Evolutionary conservation across 2,113 vertebrate genomes (phyloP).

Genomic region (Lynx canadensis): DNA sequence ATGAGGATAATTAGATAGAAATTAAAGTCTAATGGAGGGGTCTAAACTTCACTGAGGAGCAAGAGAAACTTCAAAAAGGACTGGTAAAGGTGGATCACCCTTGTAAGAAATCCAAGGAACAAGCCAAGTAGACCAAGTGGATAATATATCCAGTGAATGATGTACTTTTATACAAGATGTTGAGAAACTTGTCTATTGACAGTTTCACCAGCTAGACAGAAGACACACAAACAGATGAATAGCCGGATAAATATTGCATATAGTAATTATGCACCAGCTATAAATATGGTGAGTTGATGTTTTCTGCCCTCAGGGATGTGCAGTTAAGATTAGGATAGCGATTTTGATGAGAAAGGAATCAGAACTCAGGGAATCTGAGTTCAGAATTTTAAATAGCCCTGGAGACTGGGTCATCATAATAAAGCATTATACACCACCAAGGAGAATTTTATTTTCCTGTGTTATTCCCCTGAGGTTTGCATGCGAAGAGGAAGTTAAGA

Average conservation of each 20-base stretch:
- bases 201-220: conserved; percentile 51
- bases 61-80: background rate
- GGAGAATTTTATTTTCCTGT: conserved; percentile 24
- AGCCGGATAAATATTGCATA: conserved; percentile 74
- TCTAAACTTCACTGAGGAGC: background rate
- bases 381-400: conserved; percentile 58
- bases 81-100: background rate
- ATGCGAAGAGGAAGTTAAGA: conserved; percentile 35
- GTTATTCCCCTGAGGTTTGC: conserved; percentile 4
- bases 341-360: conserved; percentile 66
- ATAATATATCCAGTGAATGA: conserved; percentile 18
- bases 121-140: background rate
- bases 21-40: background rate
- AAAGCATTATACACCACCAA: background rate
- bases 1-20: conserved; percentile 33
- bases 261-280: conserved; percentile 69
- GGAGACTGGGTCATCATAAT: background rate
- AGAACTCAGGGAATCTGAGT: conserved; percentile 58
- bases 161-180: background rate
- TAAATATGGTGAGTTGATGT: conserved; percentile 70
- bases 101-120: background rate
- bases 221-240: conserved; percentile 61
- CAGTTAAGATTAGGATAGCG: conserved; percentile 42
- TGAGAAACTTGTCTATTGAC: conserved; percentile 42
- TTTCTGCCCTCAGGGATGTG: conserved; percentile 55